Evolutionary conservation across 2,113 vertebrate genomes (phyloP).

Genomic region (Herpetotheres cachinnans): DNA sequence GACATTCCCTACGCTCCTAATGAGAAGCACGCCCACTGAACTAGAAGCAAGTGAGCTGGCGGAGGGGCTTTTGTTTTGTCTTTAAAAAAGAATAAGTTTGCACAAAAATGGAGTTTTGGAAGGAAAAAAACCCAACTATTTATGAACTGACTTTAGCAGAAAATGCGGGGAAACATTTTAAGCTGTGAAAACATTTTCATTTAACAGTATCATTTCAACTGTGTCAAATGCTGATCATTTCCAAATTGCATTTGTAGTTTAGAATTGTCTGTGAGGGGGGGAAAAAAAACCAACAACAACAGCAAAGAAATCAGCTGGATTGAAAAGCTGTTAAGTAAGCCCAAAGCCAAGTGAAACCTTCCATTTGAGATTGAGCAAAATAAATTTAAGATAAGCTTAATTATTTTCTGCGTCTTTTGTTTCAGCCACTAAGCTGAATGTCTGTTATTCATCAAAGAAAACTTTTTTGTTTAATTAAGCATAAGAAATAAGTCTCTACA

Average conservation of each 20-base stretch:
- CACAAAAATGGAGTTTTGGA: background rate
- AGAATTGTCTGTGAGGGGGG: background rate
- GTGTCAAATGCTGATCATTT: background rate
- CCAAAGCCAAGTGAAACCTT: background rate
- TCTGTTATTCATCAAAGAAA: background rate
- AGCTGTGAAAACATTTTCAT: background rate
- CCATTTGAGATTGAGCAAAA: background rate
- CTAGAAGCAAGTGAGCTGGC: background rate
- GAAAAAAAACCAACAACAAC: background rate
- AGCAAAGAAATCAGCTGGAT: background rate
- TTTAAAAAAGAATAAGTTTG: background rate
- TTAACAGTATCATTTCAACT: background rate
- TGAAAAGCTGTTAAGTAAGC: background rate
- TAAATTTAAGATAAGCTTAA: background rate
- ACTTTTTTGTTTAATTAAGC: background rate
- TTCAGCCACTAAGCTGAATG: background rate
- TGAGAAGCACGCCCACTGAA: background rate
- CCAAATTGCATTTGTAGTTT: background rate
- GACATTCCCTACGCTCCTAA: background rate
- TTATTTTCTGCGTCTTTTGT: background rate
- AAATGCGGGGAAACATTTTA: background rate
- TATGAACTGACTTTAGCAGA: background rate
- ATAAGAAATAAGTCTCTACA: background rate
- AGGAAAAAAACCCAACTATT: background rate
- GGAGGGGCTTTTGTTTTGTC: background rate